A percentile compares a stretch with the other conserved stretches of the same genome.
Conservation (phyloP, 2,113 vertebrate genomes). For the Scophthalmus maximus region DNA sequence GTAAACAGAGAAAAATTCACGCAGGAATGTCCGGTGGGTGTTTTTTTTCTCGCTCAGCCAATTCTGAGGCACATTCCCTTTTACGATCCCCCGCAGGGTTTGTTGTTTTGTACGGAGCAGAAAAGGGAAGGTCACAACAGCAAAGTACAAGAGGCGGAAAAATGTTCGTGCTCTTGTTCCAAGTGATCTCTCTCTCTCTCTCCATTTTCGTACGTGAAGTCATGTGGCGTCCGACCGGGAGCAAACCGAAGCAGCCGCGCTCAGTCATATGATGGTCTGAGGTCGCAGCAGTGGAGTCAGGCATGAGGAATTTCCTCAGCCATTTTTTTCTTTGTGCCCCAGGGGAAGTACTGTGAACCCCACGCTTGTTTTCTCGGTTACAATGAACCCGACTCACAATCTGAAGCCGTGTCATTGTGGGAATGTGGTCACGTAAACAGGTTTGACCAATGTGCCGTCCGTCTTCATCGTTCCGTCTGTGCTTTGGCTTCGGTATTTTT, state of each 20-base stretch:
- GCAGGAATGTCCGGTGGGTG: constrained; percentile 7
- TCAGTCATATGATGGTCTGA: constrained; percentile 65
- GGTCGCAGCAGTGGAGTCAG: constrained; percentile 35
- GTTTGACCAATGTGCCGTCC: neutral
- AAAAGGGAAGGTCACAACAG: neutral
- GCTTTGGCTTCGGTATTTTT: neutral
- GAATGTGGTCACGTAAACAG: neutral
- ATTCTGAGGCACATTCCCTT: constrained; percentile 1
- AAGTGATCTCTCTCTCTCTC: constrained; percentile 21
- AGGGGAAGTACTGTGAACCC: constrained; percentile 15
- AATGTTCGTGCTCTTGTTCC: neutral
- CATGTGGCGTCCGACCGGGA: neutral
- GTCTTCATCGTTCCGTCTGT: neutral
- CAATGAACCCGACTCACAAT: neutral
- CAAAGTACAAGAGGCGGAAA: neutral
- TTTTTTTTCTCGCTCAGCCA: neutral
- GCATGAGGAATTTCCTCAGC: constrained; percentile 15
- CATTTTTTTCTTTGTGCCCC: constrained; percentile 24
- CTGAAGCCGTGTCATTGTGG: neutral
- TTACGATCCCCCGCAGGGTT: neutral
- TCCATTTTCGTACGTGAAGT: constrained; percentile 1
- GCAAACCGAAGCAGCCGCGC: constrained; percentile 15
- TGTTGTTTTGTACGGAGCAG: neutral
- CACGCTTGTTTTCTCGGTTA: neutral
- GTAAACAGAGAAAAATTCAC: constrained; percentile 49